Conservation (phyloP, 2,113 vertebrate genomes). For the Caracal caracal region DNA sequence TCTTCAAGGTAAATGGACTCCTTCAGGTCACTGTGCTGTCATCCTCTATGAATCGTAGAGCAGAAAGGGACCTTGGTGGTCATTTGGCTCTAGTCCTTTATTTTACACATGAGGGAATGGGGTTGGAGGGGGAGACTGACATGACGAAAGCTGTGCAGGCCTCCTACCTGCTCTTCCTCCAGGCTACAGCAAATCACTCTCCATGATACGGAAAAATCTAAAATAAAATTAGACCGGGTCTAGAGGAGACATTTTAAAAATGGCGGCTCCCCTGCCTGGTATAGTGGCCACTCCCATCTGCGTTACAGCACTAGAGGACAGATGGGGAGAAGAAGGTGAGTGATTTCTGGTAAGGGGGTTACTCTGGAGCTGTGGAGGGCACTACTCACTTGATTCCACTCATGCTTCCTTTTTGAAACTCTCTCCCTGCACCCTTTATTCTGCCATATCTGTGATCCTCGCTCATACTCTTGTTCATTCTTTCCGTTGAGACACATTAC, state of each 20-base stretch:
- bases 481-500: not conserved
- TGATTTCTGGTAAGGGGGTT: not conserved
- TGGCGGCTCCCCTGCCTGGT: not conserved
- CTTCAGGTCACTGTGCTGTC: not conserved
- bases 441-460: not conserved
- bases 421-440: not conserved
- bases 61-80: not conserved
- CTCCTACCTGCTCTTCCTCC: not conserved
- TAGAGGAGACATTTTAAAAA: not conserved
- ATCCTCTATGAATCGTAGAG: not conserved
- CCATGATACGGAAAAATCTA: not conserved
- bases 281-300: no score
- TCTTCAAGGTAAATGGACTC: constrained; percentile 39
- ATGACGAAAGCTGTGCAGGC: no score
- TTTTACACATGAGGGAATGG: not conserved
- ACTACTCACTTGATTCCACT: fast-evolving
- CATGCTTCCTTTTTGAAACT: not conserved
- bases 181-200: not conserved
- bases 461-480: not conserved
- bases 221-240: not conserved
- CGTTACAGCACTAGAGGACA: not conserved
- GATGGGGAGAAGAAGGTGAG: not conserved
- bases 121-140: not conserved
- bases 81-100: not conserved
- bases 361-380: not conserved